Conservation (phyloP, 92 coral and sea anemone genomes). For the Parazoanthus darwini region DNA sequence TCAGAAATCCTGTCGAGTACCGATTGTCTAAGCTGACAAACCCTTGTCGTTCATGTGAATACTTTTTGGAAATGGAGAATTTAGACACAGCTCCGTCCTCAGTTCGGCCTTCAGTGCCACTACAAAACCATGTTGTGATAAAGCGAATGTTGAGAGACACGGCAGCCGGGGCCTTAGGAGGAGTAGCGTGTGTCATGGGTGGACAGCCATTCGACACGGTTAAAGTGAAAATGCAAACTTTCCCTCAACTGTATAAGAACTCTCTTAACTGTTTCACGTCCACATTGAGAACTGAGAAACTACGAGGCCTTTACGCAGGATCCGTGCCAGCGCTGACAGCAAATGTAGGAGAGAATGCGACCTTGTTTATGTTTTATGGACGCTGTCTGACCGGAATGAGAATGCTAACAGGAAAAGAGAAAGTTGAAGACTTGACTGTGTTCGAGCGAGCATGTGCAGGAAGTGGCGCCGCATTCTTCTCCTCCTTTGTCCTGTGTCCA, state of each 20-base stretch:
- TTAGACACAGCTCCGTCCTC: slow-evolving; percentile 2
- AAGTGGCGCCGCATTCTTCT: slow-evolving; percentile 92
- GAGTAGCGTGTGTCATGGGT: slow-evolving; percentile 59
- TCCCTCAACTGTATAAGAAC: slow-evolving; percentile 49
- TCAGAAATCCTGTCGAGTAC: background rate
- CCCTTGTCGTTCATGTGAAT: background rate
- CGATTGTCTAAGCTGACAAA: background rate
- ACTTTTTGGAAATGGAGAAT: background rate
- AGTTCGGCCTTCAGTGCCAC: background rate
- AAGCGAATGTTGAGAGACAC: slow-evolving; percentile 44
- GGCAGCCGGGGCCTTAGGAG: slow-evolving; percentile 60
- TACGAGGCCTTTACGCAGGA: slow-evolving; percentile 63
- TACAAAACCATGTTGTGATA: slow-evolving; percentile 7
- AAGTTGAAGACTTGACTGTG: slow-evolving; percentile 74
- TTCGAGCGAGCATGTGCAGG: slow-evolving; percentile 94
- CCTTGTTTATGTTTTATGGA: slow-evolving; percentile 58
- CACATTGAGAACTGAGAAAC: slow-evolving; percentile 44
- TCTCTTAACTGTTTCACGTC: slow-evolving; percentile 48
- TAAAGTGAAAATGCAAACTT: slow-evolving; percentile 64
- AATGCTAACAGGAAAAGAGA: slow-evolving; percentile 69
- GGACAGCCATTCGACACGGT: slow-evolving; percentile 70
- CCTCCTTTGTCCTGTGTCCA: slow-evolving; percentile 95
- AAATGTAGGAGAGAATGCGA: slow-evolving; percentile 57
- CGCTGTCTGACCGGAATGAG: slow-evolving; percentile 73
- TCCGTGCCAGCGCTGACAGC: slow-evolving; percentile 57